Conservation (phyloP, 23 tunicate species). For the Diplosoma virens region DNA sequence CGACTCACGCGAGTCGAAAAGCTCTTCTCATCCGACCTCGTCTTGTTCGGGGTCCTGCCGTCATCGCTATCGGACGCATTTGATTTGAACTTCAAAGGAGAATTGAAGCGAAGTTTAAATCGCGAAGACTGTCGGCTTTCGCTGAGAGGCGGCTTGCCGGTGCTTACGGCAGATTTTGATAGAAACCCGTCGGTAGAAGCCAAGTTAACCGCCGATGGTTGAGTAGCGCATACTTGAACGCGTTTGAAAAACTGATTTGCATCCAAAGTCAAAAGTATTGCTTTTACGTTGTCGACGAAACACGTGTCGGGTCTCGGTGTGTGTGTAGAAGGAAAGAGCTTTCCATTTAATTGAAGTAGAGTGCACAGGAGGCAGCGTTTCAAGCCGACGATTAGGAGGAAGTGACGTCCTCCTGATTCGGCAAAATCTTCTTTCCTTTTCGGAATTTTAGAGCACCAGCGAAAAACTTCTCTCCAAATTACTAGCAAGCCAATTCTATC, state of each 20-base stretch:
- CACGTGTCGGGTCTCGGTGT: slow-evolving; percentile 59
- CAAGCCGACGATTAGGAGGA: slow-evolving; percentile 66
- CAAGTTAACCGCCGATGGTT: slow-evolving; percentile 22
- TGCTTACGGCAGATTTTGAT: slow-evolving; percentile 2
- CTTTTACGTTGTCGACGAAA: slow-evolving; percentile 45
- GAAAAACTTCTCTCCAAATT: slow-evolving; percentile 83
- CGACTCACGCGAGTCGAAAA: background rate
- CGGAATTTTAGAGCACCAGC: background rate
- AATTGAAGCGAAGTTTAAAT: slow-evolving; percentile 31
- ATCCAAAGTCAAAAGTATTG: slow-evolving; percentile 46
- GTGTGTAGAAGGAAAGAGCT: slow-evolving; percentile 50
- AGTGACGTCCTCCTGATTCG: slow-evolving; percentile 46
- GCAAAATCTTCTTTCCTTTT: background rate
- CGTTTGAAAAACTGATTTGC: slow-evolving; percentile 13
- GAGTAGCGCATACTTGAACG: background rate
- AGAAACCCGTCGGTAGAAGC: slow-evolving; percentile 12
- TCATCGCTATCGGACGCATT: slow-evolving; percentile 21
- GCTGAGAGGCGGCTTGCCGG: slow-evolving; percentile 32
- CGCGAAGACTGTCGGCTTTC: background rate
- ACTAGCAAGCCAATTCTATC: slow-evolving; percentile 53
- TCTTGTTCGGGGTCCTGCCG: background rate
- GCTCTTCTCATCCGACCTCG: background rate
- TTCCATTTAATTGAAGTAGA: slow-evolving; percentile 45
- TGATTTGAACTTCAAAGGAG: slow-evolving; percentile 35
- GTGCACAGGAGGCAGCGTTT: slow-evolving; percentile 40